A percentile compares a stretch with the other conserved stretches of the same genome.
Conservation (phyloP, 1,140 invertebrate genomes). For the Drosophila takahashii region DNA sequence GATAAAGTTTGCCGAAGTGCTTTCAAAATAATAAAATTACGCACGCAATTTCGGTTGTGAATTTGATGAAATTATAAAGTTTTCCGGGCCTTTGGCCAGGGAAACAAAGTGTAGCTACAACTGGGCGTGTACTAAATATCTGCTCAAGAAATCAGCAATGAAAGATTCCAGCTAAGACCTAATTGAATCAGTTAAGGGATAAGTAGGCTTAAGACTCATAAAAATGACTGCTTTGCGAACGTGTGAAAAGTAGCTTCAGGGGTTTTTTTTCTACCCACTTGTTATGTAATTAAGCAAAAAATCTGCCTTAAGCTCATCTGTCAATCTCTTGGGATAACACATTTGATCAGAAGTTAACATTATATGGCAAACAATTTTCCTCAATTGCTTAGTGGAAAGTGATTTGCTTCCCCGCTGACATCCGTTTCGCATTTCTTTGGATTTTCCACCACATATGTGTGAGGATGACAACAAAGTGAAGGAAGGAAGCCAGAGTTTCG, state of each 20-base stretch:
- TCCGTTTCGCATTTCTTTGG: constrained; percentile 63
- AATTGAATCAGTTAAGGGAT: constrained; percentile 45
- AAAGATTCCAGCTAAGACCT: constrained; percentile 22
- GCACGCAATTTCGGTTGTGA: constrained; percentile 78
- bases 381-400: constrained; percentile 63
- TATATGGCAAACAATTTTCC: constrained; percentile 71
- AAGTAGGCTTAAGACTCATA: constrained; percentile 25
- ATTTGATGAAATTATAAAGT: constrained; percentile 80
- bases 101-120: neutral
- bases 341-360: constrained; percentile 28
- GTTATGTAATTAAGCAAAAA: constrained; percentile 34
- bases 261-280: constrained; percentile 18
- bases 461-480: constrained; percentile 21
- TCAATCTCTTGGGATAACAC: neutral
- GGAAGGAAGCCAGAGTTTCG: constrained; percentile 10
- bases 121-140: constrained; percentile 16
- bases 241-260: constrained; percentile 6
- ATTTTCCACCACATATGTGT: constrained; percentile 5
- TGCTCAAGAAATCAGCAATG: constrained; percentile 12
- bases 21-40: constrained; percentile 81
- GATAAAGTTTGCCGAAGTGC: constrained; percentile 75
- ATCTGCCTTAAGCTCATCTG: neutral
- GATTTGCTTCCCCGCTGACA: constrained; percentile 60
- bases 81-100: constrained; percentile 31
- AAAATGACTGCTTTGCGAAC: constrained; percentile 28